phyloP scores from a whole-genome alignment of 2,113 vertebrate genomes.

The Oceanites oceanicus region DNA sequence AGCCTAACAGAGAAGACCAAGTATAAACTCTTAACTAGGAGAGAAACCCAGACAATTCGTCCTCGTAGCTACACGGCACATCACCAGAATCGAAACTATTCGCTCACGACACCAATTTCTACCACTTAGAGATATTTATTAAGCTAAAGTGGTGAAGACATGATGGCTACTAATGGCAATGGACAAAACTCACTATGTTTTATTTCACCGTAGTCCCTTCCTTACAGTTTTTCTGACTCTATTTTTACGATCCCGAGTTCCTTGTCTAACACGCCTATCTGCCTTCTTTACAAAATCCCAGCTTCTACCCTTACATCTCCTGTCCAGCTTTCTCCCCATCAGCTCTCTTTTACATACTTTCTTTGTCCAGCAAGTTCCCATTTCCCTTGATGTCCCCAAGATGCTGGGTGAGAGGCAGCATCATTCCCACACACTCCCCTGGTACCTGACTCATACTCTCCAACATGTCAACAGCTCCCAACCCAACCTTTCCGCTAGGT shows the following conservation, averaged over 20 bases:
- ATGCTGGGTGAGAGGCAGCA: neutral
- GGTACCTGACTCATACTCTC: neutral
- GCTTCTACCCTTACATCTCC: neutral
- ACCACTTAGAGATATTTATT: neutral
- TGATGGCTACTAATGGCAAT: neutral
- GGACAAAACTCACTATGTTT: neutral
- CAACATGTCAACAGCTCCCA: neutral
- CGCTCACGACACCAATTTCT: neutral
- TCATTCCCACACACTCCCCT: neutral
- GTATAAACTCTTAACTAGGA: neutral
- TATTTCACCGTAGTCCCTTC: neutral
- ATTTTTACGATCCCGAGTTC: neutral
- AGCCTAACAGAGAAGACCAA: neutral
- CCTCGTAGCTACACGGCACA: accelerated
- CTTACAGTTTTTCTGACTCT: neutral
- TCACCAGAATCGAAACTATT: neutral
- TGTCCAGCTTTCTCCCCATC: neutral
- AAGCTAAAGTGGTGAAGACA: neutral
- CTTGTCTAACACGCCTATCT: neutral
- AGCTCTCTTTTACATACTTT: accelerated
- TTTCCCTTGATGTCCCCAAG: neutral
- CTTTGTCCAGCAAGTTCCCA: neutral
- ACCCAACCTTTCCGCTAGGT: neutral
- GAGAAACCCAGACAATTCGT: neutral
- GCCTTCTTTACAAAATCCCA: neutral